These are phyloP conservation scores for Frankliniella fusca DNA, from an alignment of 2,888 invertebrate species.

Conservation along the genomic window DNA sequence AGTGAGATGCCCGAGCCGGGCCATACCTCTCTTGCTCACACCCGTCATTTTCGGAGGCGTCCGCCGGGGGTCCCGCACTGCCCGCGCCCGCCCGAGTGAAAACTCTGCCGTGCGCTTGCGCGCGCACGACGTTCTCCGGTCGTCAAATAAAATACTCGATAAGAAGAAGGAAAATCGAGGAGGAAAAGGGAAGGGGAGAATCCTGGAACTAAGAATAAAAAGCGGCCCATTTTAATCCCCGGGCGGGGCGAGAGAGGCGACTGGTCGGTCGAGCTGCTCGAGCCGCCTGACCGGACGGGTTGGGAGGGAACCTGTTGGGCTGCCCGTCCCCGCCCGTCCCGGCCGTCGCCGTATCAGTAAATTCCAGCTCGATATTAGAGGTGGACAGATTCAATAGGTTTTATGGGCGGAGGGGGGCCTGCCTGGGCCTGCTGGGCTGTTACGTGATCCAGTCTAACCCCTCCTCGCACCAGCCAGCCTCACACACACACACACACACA, in stretches of 20 bases:
- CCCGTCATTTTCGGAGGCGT: too few relatives aligned
- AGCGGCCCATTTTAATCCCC: not conserved
- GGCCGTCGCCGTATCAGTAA: not conserved
- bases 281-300: too few relatives aligned
- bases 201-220: not conserved
- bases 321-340: not conserved
- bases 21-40: too few relatives aligned
- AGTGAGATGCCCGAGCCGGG: too few relatives aligned
- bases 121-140: not conserved
- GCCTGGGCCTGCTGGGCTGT: not conserved
- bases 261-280: too few relatives aligned
- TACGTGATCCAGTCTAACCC: not conserved
- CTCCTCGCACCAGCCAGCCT: not conserved
- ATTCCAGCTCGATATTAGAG: conserved; percentile 21
- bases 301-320: not conserved
- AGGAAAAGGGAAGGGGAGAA: not conserved
- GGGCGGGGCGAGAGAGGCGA: not conserved
- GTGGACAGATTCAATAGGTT: conserved; percentile 24
- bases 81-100: too few relatives aligned
- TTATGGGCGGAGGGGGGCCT: not conserved
- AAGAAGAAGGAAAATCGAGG: not conserved
- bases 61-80: too few relatives aligned
- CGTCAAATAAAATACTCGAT: not conserved
- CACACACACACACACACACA: not conserved
- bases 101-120: too few relatives aligned